Percentiles rank a stretch among this genome's conserved stretches.
phyloP scores from a whole-genome alignment of 2,113 vertebrate genomes.

The Balaenoptera acutorostrata region DNA sequence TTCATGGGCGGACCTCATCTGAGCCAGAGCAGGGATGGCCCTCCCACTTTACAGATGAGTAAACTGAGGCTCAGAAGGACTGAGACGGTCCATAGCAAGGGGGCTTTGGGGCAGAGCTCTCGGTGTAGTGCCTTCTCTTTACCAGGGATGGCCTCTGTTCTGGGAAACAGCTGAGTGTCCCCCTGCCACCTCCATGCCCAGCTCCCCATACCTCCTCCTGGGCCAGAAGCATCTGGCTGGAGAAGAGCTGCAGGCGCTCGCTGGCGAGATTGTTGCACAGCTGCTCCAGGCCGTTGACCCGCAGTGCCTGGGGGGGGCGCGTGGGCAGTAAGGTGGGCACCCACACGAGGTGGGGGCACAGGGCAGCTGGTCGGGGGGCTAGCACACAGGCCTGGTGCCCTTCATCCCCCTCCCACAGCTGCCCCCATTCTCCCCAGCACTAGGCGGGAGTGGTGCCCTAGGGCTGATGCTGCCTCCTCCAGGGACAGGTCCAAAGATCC shows the following conservation, averaged over 20 bases:
- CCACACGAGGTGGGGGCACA: accelerated
- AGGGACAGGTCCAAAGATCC: not conserved
- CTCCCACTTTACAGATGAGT: not conserved
- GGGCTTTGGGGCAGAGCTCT: not conserved
- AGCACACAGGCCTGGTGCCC: not conserved
- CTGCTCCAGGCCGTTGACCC: slow-evolving; percentile 93
- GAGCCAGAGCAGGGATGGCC: not conserved
- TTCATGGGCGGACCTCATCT: accelerated
- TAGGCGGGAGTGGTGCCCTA: not conserved
- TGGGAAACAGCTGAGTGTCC: not conserved
- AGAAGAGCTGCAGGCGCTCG: slow-evolving; percentile 89
- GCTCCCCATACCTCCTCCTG: slow-evolving; percentile 87
- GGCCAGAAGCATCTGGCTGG: slow-evolving; percentile 82
- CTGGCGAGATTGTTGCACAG: slow-evolving; percentile 95
- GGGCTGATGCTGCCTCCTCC: not conserved
- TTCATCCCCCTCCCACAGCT: not conserved
- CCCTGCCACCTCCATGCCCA: accelerated
- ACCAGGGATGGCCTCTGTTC: not conserved
- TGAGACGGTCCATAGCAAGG: accelerated
- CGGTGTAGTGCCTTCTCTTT: accelerated
- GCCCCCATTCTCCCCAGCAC: not conserved
- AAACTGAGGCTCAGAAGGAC: not conserved
- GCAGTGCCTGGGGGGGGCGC: slow-evolving; percentile 83
- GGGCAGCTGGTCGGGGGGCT: not conserved
- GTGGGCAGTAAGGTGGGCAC: not conserved